These are phyloP conservation scores for Drosophila malerkotliana DNA, from an alignment of 1,140 invertebrate species.

Conservation along the genomic window DNA sequence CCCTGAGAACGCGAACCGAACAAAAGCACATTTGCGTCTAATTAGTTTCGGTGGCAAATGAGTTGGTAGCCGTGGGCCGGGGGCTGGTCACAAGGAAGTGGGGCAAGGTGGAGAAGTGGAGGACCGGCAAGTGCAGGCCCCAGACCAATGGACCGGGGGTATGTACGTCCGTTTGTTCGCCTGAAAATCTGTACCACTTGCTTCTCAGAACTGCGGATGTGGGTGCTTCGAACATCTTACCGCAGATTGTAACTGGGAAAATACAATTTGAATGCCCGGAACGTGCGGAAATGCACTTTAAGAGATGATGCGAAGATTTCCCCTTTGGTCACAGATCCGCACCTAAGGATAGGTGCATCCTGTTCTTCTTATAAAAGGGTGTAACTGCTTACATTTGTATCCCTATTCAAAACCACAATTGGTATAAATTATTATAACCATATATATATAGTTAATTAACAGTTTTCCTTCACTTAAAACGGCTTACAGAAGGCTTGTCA, in stretches of 20 bases:
- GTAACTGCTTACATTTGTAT: background rate
- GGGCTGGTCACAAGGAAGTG: background rate
- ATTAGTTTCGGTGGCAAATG: constrained; percentile 66
- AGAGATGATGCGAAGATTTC: constrained; percentile 52
- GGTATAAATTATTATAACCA: too few species aligned
- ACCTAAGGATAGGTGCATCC: constrained; percentile 32
- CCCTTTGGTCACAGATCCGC: constrained; percentile 11
- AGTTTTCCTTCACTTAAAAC: too few species aligned
- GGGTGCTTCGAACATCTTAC: constrained; percentile 32
- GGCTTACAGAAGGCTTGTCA: too few species aligned
- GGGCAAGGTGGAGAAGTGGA: background rate
- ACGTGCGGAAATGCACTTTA: constrained; percentile 79
- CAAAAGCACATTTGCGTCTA: constrained; percentile 80
- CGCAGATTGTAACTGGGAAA: constrained; percentile 57
- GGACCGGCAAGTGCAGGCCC: constrained; percentile 15
- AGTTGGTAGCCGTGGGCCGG: background rate
- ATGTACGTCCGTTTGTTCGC: constrained; percentile 44
- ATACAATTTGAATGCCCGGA: constrained; percentile 53
- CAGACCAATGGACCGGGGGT: constrained; percentile 11
- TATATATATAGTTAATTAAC: too few species aligned
- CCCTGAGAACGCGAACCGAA: constrained; percentile 35
- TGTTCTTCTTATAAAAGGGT: background rate
- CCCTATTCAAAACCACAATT: too few species aligned
- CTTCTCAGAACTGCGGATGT: constrained; percentile 83
- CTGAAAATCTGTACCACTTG: constrained; percentile 77